Evolutionary conservation across 2,888 invertebrate species (phyloP).

Genomic region (Copidosoma aretas): DNA sequence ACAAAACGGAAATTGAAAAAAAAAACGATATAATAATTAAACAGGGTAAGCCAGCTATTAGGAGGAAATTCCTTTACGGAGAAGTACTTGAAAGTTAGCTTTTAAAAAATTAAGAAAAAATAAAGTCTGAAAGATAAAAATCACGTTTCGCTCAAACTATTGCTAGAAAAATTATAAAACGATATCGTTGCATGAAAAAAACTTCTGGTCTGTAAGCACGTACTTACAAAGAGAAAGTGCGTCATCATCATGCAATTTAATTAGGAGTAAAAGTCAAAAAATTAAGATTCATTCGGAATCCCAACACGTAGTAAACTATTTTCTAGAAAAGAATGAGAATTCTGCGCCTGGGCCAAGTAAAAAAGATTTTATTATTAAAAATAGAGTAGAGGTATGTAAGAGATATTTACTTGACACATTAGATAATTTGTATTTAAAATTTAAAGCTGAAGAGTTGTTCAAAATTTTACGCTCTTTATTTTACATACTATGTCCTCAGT

Average conservation of each 20-base stretch:
- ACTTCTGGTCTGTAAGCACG: background rate
- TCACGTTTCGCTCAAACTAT: slow-evolving; percentile 7
- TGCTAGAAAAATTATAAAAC: slow-evolving; percentile 5
- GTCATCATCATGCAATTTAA: no score
- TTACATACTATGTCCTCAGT: no score
- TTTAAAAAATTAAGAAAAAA: background rate
- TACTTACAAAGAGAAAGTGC: slow-evolving; percentile 1
- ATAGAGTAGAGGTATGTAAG: no score
- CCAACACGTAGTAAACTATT: no score
- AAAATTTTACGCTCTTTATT: no score
- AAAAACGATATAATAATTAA: background rate
- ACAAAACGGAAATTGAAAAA: no score
- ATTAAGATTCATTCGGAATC: background rate
- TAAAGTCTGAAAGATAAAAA: background rate
- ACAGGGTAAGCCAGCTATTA: background rate
- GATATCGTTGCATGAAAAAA: no score
- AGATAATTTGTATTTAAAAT: slow-evolving; percentile 6
- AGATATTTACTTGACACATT: no score
- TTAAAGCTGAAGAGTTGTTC: background rate
- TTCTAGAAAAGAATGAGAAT: slow-evolving; percentile 8
- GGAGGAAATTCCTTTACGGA: no score
- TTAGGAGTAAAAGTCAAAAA: background rate
- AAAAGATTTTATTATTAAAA: no score
- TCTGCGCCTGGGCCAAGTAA: background rate
- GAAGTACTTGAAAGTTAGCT: no score